phyloP scores from a whole-genome alignment of 2,113 vertebrate species.

The Lagopus leucura region DNA sequence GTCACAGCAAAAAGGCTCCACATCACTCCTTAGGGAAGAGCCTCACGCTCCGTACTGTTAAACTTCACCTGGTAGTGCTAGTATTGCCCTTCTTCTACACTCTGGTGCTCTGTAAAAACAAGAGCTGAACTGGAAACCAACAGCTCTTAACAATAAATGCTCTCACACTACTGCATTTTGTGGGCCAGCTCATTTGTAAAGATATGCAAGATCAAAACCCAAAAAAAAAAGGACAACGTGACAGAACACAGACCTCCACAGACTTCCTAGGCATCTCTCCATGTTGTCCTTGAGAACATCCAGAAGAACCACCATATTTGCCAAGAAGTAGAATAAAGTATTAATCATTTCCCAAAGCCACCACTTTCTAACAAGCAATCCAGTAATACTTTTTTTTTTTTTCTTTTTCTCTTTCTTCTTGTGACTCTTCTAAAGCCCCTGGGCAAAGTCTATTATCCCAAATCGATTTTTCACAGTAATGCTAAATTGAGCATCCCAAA shows the following conservation, averaged over 20 bases:
- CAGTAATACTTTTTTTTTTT: background rate
- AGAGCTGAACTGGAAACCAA: background rate
- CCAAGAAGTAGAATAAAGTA: background rate
- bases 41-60: background rate
- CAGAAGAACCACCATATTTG: background rate
- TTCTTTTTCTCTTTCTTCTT: background rate
- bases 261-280: background rate
- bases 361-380: slow-evolving; percentile 51
- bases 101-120: no score
- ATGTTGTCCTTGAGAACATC: background rate
- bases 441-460: slow-evolving; percentile 56
- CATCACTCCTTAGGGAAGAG: background rate
- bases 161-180: background rate
- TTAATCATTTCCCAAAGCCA: background rate
- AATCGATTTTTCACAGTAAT: slow-evolving; percentile 68
- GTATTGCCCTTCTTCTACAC: background rate
- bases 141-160: background rate
- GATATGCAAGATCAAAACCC: background rate
- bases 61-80: background rate
- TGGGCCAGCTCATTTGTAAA: background rate
- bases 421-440: slow-evolving; percentile 22
- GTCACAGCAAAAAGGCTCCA: background rate
- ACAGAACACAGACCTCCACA: background rate
- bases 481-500: slow-evolving; percentile 60
- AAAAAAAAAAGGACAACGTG: no score